phyloP scores from a whole-genome alignment of 1,140 invertebrate species.

The Drosophila tani region DNA sequence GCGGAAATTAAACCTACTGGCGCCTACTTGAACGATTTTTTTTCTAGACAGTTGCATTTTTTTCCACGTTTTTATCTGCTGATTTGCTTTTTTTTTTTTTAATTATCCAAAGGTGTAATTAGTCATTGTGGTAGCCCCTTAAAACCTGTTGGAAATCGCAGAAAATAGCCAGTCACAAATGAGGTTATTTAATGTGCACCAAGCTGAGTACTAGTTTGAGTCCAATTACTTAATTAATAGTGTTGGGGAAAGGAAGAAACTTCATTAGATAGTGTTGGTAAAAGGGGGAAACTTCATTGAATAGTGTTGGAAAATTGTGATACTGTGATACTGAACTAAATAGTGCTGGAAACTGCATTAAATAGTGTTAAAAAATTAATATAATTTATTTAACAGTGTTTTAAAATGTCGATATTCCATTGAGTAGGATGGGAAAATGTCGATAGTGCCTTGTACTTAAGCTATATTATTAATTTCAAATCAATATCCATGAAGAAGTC shows the following conservation, averaged over 20 bases:
- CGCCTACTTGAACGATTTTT: constrained; percentile 62
- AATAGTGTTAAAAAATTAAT: not conserved
- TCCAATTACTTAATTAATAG: constrained; percentile 33
- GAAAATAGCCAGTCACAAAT: constrained; percentile 39
- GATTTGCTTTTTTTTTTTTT: constrained; percentile 35
- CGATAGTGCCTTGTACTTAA: too few relatives aligned
- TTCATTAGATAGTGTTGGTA: not conserved
- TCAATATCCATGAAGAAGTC: too few relatives aligned
- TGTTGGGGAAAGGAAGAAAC: not conserved
- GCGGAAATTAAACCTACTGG: constrained; percentile 33
- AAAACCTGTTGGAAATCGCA: constrained; percentile 38
- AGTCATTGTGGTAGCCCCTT: constrained; percentile 34
- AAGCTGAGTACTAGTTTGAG: constrained; percentile 10
- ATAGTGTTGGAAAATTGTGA: too few relatives aligned
- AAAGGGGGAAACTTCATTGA: constrained; percentile 2
- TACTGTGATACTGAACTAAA: not conserved
- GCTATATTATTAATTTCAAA: too few relatives aligned
- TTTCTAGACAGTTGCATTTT: constrained; percentile 49
- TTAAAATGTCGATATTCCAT: too few relatives aligned
- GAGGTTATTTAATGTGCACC: constrained; percentile 5
- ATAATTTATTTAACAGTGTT: too few relatives aligned
- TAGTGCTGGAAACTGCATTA: not conserved
- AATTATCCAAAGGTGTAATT: constrained; percentile 55
- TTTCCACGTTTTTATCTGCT: constrained; percentile 1
- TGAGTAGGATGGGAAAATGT: too few relatives aligned